Conservation (phyloP, 2,888 invertebrate genomes). For the Periphyllus acericola region DNA sequence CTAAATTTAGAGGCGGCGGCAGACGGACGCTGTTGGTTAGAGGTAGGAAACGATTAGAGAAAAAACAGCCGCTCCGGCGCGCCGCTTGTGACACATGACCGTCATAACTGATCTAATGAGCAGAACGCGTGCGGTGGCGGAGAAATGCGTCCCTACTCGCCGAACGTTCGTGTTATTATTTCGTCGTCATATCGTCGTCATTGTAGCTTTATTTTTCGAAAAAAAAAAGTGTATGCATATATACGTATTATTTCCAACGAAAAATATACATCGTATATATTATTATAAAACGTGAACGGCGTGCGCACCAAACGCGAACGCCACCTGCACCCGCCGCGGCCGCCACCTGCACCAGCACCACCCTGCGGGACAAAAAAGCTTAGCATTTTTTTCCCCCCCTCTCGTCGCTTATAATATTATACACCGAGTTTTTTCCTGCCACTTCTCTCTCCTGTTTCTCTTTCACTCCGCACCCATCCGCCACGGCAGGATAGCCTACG, state of each 20-base stretch:
- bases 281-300: background rate
- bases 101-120: slow-evolving; percentile 57
- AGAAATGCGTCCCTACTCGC: background rate
- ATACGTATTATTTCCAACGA: background rate
- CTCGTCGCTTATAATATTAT: slow-evolving; percentile 4
- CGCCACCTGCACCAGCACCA: background rate
- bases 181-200: background rate
- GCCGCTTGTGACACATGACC: slow-evolving; percentile 42
- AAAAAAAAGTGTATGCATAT: background rate
- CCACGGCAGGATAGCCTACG: background rate
- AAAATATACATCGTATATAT: background rate
- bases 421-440: background rate
- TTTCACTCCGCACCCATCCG: background rate
- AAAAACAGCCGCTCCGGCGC: slow-evolving; percentile 20
- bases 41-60: slow-evolving; percentile 47
- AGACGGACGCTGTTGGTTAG: background rate
- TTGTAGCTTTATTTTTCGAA: background rate
- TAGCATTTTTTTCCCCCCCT: background rate
- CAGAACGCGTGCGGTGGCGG: background rate
- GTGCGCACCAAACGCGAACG: background rate
- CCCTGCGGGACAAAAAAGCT: background rate
- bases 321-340: background rate
- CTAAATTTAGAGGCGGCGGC: slow-evolving; percentile 52
- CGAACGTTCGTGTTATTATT: background rate
- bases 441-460: background rate